Evolutionary conservation across 2,888 invertebrate genomes (phyloP), one percentile per base, ranked within the genome.

Genomic region (Apotomis betuletana): DNA sequence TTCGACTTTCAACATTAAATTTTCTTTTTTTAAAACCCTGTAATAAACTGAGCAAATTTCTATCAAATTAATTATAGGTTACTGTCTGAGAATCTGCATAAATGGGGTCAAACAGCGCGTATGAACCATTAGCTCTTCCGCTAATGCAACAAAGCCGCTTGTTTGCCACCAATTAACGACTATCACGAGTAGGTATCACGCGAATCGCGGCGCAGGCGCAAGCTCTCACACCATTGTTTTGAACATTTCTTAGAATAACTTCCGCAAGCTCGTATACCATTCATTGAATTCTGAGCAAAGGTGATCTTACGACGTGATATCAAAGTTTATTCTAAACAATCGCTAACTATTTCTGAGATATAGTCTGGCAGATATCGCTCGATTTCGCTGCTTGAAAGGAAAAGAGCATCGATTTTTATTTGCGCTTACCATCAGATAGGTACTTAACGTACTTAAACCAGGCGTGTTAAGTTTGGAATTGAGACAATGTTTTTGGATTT

Each of bases 161-260:
- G 59, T 60, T 69, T 70, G 64, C 59, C 38, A 60, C 36, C 65
- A 70, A 70, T 65, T 70, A 70, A 44, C 59, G 27, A 44, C 55
- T 10, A 59, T 59, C 58, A 60, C 52, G 60, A 15, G 15, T 15
- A 15, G 15, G 15, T 15, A 15, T 15, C 58, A 60, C 52, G 60
- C 68, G 60, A 68, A 68, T 57, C 68, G 52, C 44, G 38, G 38
- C 68, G 52, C 44, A 58, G 38, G 38, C 58, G 38, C 15, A 36
- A 67, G 59, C 52, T 60, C 59, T 60, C 68, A 60, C 68, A 60
- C 68, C 41, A 68, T 68, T 68, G 59, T 60, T 60, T 67, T n/a
- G n/a, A 57, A 67, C 52, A 67, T 60, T 41, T 60, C 15, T 3
- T 12, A 55, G 13, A 41, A 38, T 54, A 12, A 55, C 15, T 55